Conservation (phyloP, 2,888 invertebrate species). For the Cloeon dipterum region DNA sequence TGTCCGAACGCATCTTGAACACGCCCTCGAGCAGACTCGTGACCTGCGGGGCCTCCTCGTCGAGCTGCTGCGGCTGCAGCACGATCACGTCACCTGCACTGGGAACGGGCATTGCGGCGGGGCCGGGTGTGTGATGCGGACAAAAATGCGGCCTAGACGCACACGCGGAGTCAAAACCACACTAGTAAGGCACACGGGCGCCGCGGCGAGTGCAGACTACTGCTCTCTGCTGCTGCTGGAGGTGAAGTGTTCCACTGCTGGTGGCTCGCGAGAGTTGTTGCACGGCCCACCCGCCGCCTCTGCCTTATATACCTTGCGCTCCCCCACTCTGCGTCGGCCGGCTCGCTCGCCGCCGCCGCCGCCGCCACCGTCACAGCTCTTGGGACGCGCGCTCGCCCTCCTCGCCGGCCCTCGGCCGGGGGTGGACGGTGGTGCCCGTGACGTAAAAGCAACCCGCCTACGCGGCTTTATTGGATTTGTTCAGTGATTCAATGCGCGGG, state of each 20-base stretch:
- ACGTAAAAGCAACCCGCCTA: too few species aligned
- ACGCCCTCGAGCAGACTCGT: constrained; percentile 15
- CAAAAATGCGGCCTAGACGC: constrained; percentile 1
- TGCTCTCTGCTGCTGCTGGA: not conserved
- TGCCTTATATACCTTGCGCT: not conserved
- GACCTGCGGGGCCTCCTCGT: too few species aligned
- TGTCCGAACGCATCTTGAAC: constrained; percentile 27
- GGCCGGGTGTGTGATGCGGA: too few species aligned
- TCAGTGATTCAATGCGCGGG: too few species aligned
- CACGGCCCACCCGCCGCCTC: not conserved
- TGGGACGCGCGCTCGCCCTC: not conserved
- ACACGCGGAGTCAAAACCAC: not conserved
- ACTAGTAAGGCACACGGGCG: not conserved
- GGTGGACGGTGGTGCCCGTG: not conserved
- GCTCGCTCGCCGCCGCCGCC: not conserved
- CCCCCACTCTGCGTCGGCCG: not conserved
- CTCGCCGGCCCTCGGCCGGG: not conserved
- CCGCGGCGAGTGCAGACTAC: not conserved
- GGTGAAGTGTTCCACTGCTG: not conserved
- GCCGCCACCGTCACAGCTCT: not conserved
- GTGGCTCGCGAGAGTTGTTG: not conserved
- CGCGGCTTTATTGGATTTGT: too few species aligned
- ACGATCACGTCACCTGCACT: constrained; percentile 5
- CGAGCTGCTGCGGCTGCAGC: constrained; percentile 2
- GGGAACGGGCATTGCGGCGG: constrained; percentile 4